These are phyloP conservation scores for Enteromius treurensis DNA, from an alignment of 2,797 vertebrate genomes.

Conservation along the genomic window DNA sequence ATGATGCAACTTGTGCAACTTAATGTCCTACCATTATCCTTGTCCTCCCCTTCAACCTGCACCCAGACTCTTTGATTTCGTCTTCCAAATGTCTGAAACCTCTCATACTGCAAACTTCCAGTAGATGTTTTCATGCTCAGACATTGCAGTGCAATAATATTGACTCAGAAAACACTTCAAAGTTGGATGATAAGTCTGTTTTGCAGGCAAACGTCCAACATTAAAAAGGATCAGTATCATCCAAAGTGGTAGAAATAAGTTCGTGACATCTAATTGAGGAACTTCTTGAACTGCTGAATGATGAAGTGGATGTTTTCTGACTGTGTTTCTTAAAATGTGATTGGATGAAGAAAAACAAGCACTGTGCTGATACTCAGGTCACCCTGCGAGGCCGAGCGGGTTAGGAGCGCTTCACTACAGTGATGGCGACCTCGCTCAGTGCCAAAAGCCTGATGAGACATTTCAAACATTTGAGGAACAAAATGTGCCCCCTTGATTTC, in stretches of 20 bases:
- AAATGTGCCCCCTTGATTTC: constrained; percentile 37
- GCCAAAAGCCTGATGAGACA: constrained; percentile 45
- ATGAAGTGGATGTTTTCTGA: constrained; percentile 21
- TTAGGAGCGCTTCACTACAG: not conserved
- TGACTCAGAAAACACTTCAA: constrained; percentile 20
- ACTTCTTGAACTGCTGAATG: constrained; percentile 6
- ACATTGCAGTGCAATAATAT: constrained; percentile 42
- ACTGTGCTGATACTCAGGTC: constrained; percentile 35
- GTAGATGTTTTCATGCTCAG: constrained; percentile 10
- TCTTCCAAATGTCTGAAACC: constrained; percentile 54
- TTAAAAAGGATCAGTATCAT: constrained; percentile 3
- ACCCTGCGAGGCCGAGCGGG: not conserved
- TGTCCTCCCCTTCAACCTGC: constrained; percentile 24
- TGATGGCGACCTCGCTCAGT: not conserved
- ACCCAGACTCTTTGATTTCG: constrained; percentile 35
- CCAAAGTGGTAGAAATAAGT: constrained; percentile 2
- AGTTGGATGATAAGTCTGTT: constrained; percentile 10
- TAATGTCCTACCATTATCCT: constrained; percentile 12
- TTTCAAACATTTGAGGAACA: constrained; percentile 56
- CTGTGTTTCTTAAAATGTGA: constrained; percentile 19
- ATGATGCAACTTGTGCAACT: constrained; percentile 48
- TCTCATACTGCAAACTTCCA: constrained; percentile 42
- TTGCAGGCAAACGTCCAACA: constrained; percentile 1
- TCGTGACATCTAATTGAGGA: not conserved
- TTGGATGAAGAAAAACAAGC: constrained; percentile 42